phyloP scores from a whole-genome alignment of 2,113 vertebrate species.

The Tauraco erythrolophus region DNA sequence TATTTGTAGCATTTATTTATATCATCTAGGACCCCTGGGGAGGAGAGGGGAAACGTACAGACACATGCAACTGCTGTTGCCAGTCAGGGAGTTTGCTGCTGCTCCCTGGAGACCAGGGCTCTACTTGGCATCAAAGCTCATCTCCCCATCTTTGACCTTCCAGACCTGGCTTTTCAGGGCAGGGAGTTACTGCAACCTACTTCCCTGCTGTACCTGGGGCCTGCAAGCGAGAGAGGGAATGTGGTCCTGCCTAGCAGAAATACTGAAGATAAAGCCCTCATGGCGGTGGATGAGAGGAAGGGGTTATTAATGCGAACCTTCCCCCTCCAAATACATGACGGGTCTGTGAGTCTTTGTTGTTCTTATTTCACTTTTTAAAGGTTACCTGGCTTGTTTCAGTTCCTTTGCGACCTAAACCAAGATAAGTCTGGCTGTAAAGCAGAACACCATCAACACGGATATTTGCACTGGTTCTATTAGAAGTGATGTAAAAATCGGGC shows the following conservation, averaged over 20 bases:
- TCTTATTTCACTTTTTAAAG: neutral
- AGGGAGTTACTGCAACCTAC: neutral
- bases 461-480: neutral
- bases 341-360: neutral
- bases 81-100: neutral
- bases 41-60: neutral
- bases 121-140: neutral
- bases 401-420: neutral
- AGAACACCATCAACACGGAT: neutral
- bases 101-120: neutral
- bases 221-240: neutral
- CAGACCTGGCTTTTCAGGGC: neutral
- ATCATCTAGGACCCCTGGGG: neutral
- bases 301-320: neutral
- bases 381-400: neutral
- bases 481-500: neutral
- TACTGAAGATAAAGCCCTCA: neutral
- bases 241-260: neutral
- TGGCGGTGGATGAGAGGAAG: neutral
- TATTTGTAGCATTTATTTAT: slow-evolving; percentile 5
- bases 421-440: neutral
- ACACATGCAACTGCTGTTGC: neutral
- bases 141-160: fast-evolving
- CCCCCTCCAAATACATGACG: neutral
- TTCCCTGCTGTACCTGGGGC: neutral